Evolutionary conservation across 2,888 invertebrate genomes (phyloP).

Genomic region (Drosophila paramelanica): DNA sequence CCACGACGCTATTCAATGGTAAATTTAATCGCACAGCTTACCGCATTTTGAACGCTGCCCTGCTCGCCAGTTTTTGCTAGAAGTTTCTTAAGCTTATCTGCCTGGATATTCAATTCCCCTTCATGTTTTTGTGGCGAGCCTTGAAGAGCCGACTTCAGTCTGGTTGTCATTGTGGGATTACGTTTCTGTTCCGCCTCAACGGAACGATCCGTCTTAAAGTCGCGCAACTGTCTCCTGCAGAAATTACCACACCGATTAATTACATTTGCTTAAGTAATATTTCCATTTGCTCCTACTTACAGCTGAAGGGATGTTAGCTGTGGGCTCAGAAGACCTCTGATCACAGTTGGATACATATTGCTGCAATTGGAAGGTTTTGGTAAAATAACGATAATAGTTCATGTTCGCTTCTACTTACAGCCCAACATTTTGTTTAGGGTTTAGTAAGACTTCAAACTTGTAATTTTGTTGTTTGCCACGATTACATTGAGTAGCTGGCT

Average conservation of each 20-base stretch:
- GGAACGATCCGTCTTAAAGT: conserved; percentile 92
- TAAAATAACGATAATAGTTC: background rate
- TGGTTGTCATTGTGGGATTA: conserved; percentile 89
- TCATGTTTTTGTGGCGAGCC: conserved; percentile 71
- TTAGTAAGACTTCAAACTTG: conserved; percentile 65
- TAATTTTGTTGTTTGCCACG: conserved; percentile 53
- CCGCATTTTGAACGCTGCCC: conserved; percentile 63
- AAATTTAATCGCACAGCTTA: conserved; percentile 23
- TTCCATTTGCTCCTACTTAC: conserved; percentile 41
- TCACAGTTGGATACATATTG: conserved; percentile 44
- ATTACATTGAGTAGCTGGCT: conserved; percentile 42
- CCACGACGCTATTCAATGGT: too few species aligned
- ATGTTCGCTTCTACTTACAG: conserved; percentile 36
- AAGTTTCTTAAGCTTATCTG: conserved; percentile 79
- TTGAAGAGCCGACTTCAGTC: conserved; percentile 86
- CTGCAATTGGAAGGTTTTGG: conserved; percentile 36
- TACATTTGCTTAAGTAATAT: background rate
- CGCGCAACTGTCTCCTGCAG: conserved; percentile 85
- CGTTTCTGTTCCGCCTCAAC: conserved; percentile 89
- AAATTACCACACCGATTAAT: background rate
- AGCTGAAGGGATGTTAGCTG: conserved; percentile 62
- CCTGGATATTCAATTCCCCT: conserved; percentile 64
- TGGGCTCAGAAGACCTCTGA: conserved; percentile 57
- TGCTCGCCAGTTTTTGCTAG: conserved; percentile 63
- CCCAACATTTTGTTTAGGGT: conserved; percentile 30